Evolutionary conservation across 1,140 invertebrate species (phyloP).

Genomic region (Trigoniulus corallinus): DNA sequence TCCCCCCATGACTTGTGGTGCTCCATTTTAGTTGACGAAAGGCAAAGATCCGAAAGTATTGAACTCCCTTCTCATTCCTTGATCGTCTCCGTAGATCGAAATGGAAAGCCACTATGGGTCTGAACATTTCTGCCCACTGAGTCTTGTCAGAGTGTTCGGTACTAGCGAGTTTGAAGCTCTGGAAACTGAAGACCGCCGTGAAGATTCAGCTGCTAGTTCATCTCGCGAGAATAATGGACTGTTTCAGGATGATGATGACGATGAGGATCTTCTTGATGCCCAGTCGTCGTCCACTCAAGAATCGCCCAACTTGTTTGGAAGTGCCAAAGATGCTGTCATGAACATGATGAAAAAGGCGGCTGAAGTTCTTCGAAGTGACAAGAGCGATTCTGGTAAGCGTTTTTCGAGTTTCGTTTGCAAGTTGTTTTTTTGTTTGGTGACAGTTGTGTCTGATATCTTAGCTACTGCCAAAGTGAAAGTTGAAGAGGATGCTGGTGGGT

Average conservation of each 20-base stretch:
- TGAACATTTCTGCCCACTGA: conserved; percentile 95
- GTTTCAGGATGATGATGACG: background rate
- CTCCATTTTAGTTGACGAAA: background rate
- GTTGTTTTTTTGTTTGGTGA: conserved; percentile 41
- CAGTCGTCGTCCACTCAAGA: background rate
- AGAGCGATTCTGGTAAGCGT: background rate
- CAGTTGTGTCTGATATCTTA: conserved; percentile 55
- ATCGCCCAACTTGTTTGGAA: conserved; percentile 52
- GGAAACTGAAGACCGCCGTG: conserved; percentile 16
- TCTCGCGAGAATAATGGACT: background rate
- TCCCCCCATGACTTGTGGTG: background rate
- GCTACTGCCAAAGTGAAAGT: conserved; percentile 45
- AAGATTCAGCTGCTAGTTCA: background rate
- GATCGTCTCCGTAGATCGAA: conserved; percentile 39
- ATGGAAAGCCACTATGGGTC: conserved; percentile 81
- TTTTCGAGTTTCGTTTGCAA: conserved; percentile 42
- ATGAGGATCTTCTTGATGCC: conserved; percentile 21
- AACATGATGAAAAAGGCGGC: conserved; percentile 77
- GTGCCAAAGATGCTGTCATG: conserved; percentile 64
- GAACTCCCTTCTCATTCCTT: conserved; percentile 1
- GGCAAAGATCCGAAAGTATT: background rate
- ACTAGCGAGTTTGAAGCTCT: conserved; percentile 74
- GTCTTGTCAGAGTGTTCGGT: conserved; percentile 75
- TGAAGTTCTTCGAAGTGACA: conserved; percentile 48
- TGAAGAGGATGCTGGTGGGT: conserved; percentile 33